Evolutionary conservation across 2,888 invertebrate species (phyloP), one percentile per base, ranked within the genome.

Genomic region (Drepanosiphum platanoidis): DNA sequence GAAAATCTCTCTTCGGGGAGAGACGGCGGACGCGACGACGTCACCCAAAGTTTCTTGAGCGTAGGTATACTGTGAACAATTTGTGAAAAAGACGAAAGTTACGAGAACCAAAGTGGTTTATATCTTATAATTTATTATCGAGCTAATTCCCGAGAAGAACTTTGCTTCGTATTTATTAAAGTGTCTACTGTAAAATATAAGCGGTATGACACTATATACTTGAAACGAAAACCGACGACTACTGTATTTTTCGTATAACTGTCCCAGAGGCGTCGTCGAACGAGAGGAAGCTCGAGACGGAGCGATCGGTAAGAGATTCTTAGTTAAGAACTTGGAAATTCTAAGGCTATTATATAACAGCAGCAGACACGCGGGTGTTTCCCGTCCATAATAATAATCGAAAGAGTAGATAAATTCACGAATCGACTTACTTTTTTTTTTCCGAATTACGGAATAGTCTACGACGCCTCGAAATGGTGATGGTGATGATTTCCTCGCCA

Each of bases 51-150:
- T 81, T 71, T 71, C 61, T 11, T 58, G 71, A 71, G 30, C 71
- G 30, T 39, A 71, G n/a, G n/a, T n/a, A n/a, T n/a, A n/a, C n/a
- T n/a, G 58, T 71, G 58, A 81, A 71, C 80, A 81, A 81, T 81
- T 81, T 61, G 71, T 71, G 52, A 71, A 81, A 81, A 81, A 36
- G 58, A 71, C 71, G 39, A 81, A 81, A 81, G 81, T 81, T 61
- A 39, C n/a, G n/a, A 61, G 71, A 71, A 30, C 39, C 58, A 58
- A 81, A 81, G 39, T 81, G 36, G 71, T 81, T 81, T 71, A 81
- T 71, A 61, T 39, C 18, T n/a, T n/a, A n/a, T n/a, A n/a, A n/a
- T n/a, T n/a, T n/a, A 81, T 71, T 61, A 81, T 81, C 71, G 39
- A 81, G 30, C 30, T 58, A 39, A 81, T 71, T 81, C 58, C 58